Percentiles rank a stretch among this genome's conserved stretches.
These are phyloP conservation scores for Sciurus carolinensis DNA, from an alignment of 2,797 vertebrate species.

Conservation along the genomic window DNA sequence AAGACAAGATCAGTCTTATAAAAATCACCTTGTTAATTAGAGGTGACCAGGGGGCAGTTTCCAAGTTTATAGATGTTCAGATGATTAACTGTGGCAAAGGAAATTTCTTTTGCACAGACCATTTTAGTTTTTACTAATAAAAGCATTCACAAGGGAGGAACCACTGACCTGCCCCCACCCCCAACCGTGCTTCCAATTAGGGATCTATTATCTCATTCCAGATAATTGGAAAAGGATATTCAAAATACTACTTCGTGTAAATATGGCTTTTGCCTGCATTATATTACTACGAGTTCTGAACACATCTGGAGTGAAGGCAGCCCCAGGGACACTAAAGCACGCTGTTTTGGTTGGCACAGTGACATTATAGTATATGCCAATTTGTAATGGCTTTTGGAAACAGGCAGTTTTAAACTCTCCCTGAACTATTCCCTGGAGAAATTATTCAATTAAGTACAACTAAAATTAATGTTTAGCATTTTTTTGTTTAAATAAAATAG, in stretches of 20 bases:
- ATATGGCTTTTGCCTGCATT: conserved; percentile 92
- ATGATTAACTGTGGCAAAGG: conserved; percentile 45
- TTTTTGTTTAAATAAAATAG: conserved; percentile 91
- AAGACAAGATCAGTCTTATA: conserved; percentile 69
- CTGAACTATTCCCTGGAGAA: conserved; percentile 92
- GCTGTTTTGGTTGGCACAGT: conserved; percentile 95
- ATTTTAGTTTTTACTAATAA: conserved; percentile 67
- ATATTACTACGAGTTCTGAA: conserved; percentile 91
- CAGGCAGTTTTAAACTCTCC: conserved; percentile 90
- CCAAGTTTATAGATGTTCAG: conserved; percentile 50
- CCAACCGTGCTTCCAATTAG: conserved; percentile 82
- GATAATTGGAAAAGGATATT: conserved; percentile 87
- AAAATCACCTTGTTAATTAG: conserved; percentile 57
- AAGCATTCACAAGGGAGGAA: conserved; percentile 73
- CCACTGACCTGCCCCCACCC: conserved; percentile 60
- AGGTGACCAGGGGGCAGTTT: conserved; percentile 41
- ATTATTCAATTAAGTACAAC: conserved; percentile 94
- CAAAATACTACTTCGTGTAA: conserved; percentile 89
- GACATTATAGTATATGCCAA: conserved; percentile 91
- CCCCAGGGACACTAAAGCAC: conserved; percentile 92
- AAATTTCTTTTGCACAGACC: conserved; percentile 27
- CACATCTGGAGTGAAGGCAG: conserved; percentile 91
- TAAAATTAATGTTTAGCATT: conserved; percentile 92
- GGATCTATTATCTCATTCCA: conserved; percentile 86
- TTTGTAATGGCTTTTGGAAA: conserved; percentile 93